Evolutionary conservation across 2,888 invertebrate genomes (phyloP), one percentile per base, ranked within the genome.

Genomic region (Luperina testacea): DNA sequence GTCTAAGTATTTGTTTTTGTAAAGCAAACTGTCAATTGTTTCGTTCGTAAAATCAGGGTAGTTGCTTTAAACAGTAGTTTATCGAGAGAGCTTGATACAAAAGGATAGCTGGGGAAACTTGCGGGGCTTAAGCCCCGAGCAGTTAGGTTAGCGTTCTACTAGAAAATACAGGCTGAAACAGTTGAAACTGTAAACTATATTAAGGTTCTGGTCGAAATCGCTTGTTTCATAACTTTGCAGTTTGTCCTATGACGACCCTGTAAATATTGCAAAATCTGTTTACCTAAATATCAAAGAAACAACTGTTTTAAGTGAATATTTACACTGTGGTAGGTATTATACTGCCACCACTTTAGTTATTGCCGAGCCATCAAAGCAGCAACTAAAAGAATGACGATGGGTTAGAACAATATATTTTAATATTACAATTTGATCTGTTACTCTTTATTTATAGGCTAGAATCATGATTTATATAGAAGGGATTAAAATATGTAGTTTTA

Each of bases 351-450:
- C 13, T 75, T 65, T 45, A 76, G 61, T 76, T 61, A 81, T 68
- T 77, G 57, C 72, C 48, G 59, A 51, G 57, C 63, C 75, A 63
- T 59, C 51, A 70, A 76, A 69, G 9, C 27, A 63, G n/a, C 68
- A 42, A 42, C 38, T 67, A 59, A 61, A 48, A 48, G 4, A 61
- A 75, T 42, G 77, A 15, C n/a, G 48, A 71, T 15, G n/a, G 51
- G 59, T 70, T 45, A 32, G 82, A 82, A 82, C 72, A 82, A 82
- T 77, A 67, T 71, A 61, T 77, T 48, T n/a, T 69, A 11, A 81
- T 65, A n/a, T 65, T 17, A 24, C 53, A 61, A 27, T 67, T 81
- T 81, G 61, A 75, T 81, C 51, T 81, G 81, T 80, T 81, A 81
- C 75, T 81, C 32, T 75, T 80, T 74, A 67, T 61, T 53, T 75